Base-by-base conservation (phyloP, 2,797 vertebrate genomes). In the Manis crassicaudata region DNA sequence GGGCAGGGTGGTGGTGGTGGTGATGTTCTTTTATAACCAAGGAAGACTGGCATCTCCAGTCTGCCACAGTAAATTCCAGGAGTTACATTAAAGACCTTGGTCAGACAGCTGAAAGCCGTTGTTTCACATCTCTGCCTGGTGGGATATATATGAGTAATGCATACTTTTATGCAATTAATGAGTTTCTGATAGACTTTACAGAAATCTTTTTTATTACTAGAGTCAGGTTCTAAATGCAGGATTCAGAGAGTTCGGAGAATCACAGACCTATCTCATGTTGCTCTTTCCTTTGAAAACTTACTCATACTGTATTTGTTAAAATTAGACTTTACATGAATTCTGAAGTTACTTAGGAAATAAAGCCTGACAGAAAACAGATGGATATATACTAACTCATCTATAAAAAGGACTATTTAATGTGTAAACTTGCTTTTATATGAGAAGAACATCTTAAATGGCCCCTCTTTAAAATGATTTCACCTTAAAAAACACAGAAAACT, bases 141-240 rank as follows among this genome's bases (percentile, higher is more conserved):
- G 50, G 63, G 35, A 11, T 1, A 6, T 0, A 2, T 7, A 4
- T 16, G 58, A 43, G 12, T 16, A 18, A 20, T 13, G 4, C 8
- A 35, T 23, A 10, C 7, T 11, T 60, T 77, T 52, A 25, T 23
- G 23, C 25, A 50, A 0, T 56, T 18, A 58, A 2, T 17, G 46
- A 23, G 27, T 63, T 91, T 86, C 35, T 40, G 54, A 76, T 76
- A 16, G 85, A 35, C 35, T 65, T 23, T 23, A 37, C 90, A 62
- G 84, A 67, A 80, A 46, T 72, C 16, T 82, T 76, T 86, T 27
- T 32, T 6, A 29, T 50, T 70, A 58, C 46, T 29, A 67, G 43
- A 90, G 58, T 73, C 40, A 52, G 60, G 17, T 76, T 81, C 29
- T 88, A 87, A 89, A 77, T 46, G 43, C 46, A 95, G 27, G 6